Conservation (phyloP, 1,140 invertebrate genomes). For the Tetragnatha versicolor region DNA sequence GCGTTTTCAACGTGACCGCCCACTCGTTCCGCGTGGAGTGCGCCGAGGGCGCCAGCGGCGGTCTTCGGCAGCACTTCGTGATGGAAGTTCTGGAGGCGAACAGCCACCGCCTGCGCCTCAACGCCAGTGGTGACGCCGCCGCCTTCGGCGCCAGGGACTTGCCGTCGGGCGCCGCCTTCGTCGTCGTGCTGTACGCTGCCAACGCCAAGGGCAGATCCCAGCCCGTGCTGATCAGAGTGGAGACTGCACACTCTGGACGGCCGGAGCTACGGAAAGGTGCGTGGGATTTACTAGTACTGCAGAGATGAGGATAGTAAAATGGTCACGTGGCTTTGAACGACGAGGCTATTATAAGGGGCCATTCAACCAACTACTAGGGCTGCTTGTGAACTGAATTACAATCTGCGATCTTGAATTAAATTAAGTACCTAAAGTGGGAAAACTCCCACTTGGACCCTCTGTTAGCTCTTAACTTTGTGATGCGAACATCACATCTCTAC, state of each 20-base stretch:
- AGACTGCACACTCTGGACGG: conserved; percentile 86
- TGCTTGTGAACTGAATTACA: no score
- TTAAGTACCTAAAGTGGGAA: no score
- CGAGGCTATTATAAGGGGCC: no score
- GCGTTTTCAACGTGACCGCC: conserved; percentile 61
- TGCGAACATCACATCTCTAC: no score
- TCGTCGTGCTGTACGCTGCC: conserved; percentile 80
- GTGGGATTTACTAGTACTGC: no score
- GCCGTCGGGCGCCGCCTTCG: conserved; percentile 75
- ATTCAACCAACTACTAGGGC: no score
- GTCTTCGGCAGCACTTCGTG: conserved; percentile 77
- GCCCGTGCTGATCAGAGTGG: conserved; percentile 78
- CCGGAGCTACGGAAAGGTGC: conserved; percentile 66
- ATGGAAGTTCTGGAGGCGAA: conserved; percentile 75
- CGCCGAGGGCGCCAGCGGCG: conserved; percentile 83
- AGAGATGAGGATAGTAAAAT: no score
- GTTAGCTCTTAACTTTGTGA: no score
- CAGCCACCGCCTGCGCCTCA: conserved; percentile 61
- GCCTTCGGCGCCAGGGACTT: conserved; percentile 70
- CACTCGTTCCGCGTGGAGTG: conserved; percentile 80
- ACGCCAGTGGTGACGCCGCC: conserved; percentile 5
- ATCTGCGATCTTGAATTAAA: no score
- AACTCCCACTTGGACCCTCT: no score
- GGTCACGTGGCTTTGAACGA: no score
- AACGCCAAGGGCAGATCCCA: conserved; percentile 87